Percentiles rank a stretch among this genome's conserved stretches.
Conservation (phyloP, 2,797 vertebrate species). For the Tapera naevia region DNA sequence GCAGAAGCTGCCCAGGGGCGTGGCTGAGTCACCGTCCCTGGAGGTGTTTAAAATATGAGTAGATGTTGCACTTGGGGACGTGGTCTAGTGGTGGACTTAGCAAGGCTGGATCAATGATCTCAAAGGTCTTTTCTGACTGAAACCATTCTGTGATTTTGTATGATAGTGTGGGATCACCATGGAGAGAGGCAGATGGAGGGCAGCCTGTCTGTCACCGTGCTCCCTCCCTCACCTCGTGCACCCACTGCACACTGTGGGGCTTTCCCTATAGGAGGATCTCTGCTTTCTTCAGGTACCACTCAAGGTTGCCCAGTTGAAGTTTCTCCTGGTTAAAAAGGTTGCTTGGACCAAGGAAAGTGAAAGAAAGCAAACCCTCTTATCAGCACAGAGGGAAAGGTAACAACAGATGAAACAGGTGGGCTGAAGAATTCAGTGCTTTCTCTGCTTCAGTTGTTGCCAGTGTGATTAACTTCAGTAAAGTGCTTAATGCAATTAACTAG, state of each 20-base stretch:
- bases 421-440: not conserved
- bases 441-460: constrained; percentile 6
- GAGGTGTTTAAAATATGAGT: too few relatives aligned
- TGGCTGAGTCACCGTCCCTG: too few relatives aligned
- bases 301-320: not conserved
- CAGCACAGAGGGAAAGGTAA: not conserved
- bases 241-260: not conserved
- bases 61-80: too few relatives aligned
- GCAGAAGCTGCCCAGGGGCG: too few relatives aligned
- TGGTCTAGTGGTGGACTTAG: too few relatives aligned
- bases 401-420: not conserved
- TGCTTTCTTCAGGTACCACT: not conserved
- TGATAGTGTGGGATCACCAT: not conserved
- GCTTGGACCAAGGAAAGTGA: not conserved
- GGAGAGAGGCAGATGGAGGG: not conserved
- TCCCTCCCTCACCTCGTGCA: not conserved
- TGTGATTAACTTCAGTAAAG: constrained; percentile 15
- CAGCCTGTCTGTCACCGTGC: rapidly evolving
- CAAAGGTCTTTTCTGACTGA: too few relatives aligned
- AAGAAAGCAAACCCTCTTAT: not conserved
- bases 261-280: not conserved
- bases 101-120: too few relatives aligned
- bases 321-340: not conserved
- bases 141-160: too few relatives aligned
- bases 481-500: constrained; percentile 58